Evolutionary conservation across 2,113 vertebrate species (phyloP).

Genomic region (Campylomormyrus numenius): DNA sequence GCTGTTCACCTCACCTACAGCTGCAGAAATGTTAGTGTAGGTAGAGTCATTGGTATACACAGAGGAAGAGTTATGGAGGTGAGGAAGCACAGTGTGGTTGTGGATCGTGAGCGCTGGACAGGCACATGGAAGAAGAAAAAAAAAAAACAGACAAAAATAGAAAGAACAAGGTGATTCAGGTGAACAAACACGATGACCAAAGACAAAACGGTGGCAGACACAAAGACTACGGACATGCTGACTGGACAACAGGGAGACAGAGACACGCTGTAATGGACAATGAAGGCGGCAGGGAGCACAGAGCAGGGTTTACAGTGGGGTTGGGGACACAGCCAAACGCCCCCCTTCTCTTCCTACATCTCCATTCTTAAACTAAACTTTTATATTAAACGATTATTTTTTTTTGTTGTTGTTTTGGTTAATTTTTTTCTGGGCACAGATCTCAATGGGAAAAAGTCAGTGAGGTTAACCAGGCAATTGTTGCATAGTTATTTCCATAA

Average conservation of each 20-base stretch:
- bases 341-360: neutral
- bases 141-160: slow-evolving; percentile 25
- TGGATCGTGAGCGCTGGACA: slow-evolving; percentile 82
- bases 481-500: neutral
- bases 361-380: neutral
- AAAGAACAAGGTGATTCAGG: slow-evolving; percentile 47
- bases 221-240: slow-evolving; percentile 17
- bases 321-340: neutral
- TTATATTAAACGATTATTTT: neutral
- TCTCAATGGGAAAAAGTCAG: neutral
- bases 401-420: neutral
- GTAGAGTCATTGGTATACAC: slow-evolving; percentile 95
- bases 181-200: slow-evolving; percentile 28
- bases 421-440: neutral
- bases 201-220: slow-evolving; percentile 25
- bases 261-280: neutral
- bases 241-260: neutral
- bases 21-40: slow-evolving; percentile 96
- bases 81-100: slow-evolving; percentile 93
- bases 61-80: slow-evolving; percentile 89
- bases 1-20: slow-evolving; percentile 82
- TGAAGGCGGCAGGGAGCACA: neutral
- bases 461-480: neutral
- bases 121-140: slow-evolving; percentile 47
- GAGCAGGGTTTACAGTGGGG: neutral